Base-by-base conservation (phyloP, 2,113 vertebrate species). In the Chitala chitala region DNA sequence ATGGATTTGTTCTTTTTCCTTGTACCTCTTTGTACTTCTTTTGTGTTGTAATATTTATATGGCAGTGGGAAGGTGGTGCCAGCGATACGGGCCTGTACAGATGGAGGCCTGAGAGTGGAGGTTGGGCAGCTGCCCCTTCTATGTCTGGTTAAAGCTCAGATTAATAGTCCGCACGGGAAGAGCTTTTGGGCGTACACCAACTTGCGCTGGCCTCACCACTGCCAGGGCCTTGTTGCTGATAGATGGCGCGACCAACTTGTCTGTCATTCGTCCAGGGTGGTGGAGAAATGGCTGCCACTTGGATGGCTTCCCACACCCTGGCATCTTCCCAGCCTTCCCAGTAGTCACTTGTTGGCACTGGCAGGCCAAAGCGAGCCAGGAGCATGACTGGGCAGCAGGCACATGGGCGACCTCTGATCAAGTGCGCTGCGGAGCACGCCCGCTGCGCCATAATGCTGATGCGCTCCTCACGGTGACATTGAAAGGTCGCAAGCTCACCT, bases 221-320 rank as follows among this genome's bases (percentile, higher is more conserved):
- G 77, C 75, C 73, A 55, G 59, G 48, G 78, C 81, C 75, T 73
- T 77, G 80, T 80, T 79, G 73, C 76, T 85, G 85, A 84, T 78
- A 51, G 51, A 77, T 74, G 48, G 59, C 54, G 46, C 46, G 31
- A 15, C 69, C 36, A 68, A 55, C 53, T 6, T 12, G 10, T 44
- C 64, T 13, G 4, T 24, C n/a, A 17, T 33, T 33, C 31, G 38
- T 29, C 36, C 3, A 20, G 56, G 65, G 64, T 44, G 50, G 56
- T 9, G 51, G 42, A 66, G 69, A 77, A 70, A 48, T 74, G 75
- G 73, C 59, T 8, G 1, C 56, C 72, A 63, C 71, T 38, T 13
- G 74, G 68, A 26, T 40, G 20, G 2, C 22, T 33, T 63, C 63
- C 55, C 17, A 42, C 12, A 22, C 33, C 12, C 6, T 36, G 38